phyloP scores from a whole-genome alignment of 1,140 invertebrate species.

The Drosophila busckii region DNA sequence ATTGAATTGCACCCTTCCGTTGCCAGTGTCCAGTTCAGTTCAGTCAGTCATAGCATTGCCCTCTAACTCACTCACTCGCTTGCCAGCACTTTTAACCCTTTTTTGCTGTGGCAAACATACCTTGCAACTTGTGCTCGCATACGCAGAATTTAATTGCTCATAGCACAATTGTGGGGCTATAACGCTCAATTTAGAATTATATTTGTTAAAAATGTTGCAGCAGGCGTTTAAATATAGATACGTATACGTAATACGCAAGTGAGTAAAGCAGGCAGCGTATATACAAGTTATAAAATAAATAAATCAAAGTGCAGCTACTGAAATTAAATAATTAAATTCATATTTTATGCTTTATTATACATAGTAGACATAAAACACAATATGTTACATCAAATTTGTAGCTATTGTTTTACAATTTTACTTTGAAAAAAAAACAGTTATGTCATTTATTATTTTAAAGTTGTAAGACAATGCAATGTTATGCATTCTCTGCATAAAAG shows the following conservation, averaged over 20 bases:
- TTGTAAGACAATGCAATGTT: too few relatives aligned
- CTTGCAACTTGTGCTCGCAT: slow-evolving; percentile 8
- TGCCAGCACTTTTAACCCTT: too few relatives aligned
- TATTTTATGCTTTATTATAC: too few relatives aligned
- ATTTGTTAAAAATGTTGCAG: slow-evolving; percentile 14
- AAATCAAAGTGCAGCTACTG: too few relatives aligned
- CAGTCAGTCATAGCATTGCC: slow-evolving; percentile 52
- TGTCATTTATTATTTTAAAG: neutral
- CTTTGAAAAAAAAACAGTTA: neutral
- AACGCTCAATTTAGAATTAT: slow-evolving; percentile 66
- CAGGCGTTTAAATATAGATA: too few relatives aligned
- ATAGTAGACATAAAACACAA: too few relatives aligned
- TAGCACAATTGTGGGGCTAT: slow-evolving; percentile 60
- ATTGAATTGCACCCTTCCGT: slow-evolving; percentile 71
- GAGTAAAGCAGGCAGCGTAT: too few relatives aligned
- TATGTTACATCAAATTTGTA: too few relatives aligned
- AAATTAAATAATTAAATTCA: slow-evolving; percentile 19
- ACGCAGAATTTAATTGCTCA: slow-evolving; percentile 71
- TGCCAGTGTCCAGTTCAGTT: slow-evolving; percentile 32
- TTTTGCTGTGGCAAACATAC: neutral
- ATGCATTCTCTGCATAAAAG: too few relatives aligned
- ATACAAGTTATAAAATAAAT: too few relatives aligned
- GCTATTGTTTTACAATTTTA: neutral
- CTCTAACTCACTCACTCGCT: too few relatives aligned
- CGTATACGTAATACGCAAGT: too few relatives aligned